Base-by-base conservation (phyloP, 2,888 invertebrate species). In the Silvanus unidentatus region DNA sequence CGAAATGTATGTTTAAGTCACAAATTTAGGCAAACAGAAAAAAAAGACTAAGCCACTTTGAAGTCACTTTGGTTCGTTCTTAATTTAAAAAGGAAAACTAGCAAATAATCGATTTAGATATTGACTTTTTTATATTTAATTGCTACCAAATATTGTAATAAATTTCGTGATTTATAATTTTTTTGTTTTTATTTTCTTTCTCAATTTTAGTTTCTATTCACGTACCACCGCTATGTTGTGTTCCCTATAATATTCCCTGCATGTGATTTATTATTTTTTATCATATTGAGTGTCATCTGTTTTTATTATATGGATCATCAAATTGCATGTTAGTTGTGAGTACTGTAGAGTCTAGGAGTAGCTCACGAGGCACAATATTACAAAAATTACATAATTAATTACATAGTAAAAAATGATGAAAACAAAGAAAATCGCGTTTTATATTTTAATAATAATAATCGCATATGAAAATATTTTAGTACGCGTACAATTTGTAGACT, bases 91-190 rank as follows among this genome's bases (percentile, higher is more conserved):
- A 22, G 60, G 59, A 56, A 59, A 61, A 60, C 58, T 63, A 64
- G 65, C 64, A 62, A 66, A 66, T 66, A 57, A 65, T 63, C 58
- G 55, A 54, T 62, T 66, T 64, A 66, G 64, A 59, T 63, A 65
- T 66, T 67, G 62, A 64, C 60, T 65, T 67, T 12, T 67, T 66
- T 66, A 63, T 69, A 69, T 66, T 68, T 67, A 68, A 70, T 70
- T 72, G 69, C 71, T 72, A 74, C 74, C 74, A 74, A 74, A 74
- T 73, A 73, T 70, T 64, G 65, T 70, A 72, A 72, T 72, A 72
- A 73, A 72, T 65, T 72, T 69, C 69, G 67, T 72, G 70, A 71
- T 71, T 71, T 70, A 68, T 71, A 67, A 58, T 62, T 69, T 58
- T 62, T 69, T 61, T 57, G 57, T 63, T 64, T 66, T 66, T 59